These are phyloP conservation scores for Azemiops feae DNA, from an alignment of 2,113 vertebrate genomes.

Conservation along the genomic window DNA sequence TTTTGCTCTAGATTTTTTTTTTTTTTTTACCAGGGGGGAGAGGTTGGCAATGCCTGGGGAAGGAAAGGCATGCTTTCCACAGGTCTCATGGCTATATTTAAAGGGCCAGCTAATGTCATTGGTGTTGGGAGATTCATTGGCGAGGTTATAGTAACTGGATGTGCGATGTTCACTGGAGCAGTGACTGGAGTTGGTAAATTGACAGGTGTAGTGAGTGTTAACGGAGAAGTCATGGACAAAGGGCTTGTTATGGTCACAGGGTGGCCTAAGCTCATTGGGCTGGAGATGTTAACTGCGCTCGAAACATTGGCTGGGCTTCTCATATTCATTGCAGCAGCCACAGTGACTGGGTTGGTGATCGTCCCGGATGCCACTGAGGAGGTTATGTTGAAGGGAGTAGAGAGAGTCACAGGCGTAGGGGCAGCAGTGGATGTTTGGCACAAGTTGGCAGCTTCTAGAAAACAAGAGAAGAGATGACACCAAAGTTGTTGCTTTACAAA, in stretches of 20 bases:
- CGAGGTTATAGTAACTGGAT: slow-evolving; percentile 92
- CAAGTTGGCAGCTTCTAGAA: slow-evolving; percentile 90
- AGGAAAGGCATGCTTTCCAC: slow-evolving; percentile 98
- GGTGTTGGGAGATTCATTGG: slow-evolving; percentile 86
- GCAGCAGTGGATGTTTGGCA: slow-evolving; percentile 89
- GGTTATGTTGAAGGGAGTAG: slow-evolving; percentile 92
- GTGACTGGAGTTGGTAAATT: slow-evolving; percentile 87
- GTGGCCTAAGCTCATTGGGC: slow-evolving; percentile 90
- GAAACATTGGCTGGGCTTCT: slow-evolving; percentile 85
- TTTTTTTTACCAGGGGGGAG: slow-evolving; percentile 92
- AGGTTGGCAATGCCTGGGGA: slow-evolving; percentile 94
- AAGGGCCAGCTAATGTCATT: slow-evolving; percentile 91
- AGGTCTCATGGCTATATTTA: slow-evolving; percentile 96
- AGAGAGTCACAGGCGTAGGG: slow-evolving; percentile 96
- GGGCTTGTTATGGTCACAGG: slow-evolving; percentile 93
- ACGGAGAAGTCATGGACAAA: slow-evolving; percentile 83
- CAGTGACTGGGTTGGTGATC: slow-evolving; percentile 88
- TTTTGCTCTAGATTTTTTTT: slow-evolving; percentile 16
- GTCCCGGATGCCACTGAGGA: slow-evolving; percentile 91
- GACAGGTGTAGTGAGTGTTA: slow-evolving; percentile 90
- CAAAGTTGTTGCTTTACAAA: background rate
- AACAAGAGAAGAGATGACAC: slow-evolving; percentile 66
- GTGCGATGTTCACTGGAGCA: slow-evolving; percentile 91
- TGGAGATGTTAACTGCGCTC: slow-evolving; percentile 94
- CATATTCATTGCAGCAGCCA: slow-evolving; percentile 97